Percentiles rank a stretch among this genome's conserved stretches.
These are phyloP conservation scores for Parapristionchus giblindavisi DNA, from an alignment of 2,888 invertebrate genomes.

Conservation along the genomic window DNA sequence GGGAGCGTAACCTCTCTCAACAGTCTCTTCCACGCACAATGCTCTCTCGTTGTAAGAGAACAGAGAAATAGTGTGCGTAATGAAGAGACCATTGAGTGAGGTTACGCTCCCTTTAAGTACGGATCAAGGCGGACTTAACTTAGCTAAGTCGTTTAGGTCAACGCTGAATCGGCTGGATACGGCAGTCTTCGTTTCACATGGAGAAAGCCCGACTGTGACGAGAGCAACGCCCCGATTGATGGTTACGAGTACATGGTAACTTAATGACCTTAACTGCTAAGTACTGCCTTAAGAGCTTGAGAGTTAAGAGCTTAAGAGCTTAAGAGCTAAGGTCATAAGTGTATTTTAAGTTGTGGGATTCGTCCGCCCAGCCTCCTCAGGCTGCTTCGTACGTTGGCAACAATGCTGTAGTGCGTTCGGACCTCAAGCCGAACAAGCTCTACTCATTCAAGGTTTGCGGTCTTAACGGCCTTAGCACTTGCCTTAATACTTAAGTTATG, in stretches of 20 bases:
- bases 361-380: conserved; percentile 47
- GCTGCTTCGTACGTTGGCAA: conserved; percentile 60
- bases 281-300: background rate
- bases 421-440: conserved; percentile 51
- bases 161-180: background rate
- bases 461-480: background rate
- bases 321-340: background rate
- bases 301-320: background rate
- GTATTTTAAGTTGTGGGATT: conserved; percentile 49
- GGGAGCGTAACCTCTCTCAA: no score
- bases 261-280: no score
- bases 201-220: conserved; percentile 63
- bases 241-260: conserved; percentile 68
- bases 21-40: no score
- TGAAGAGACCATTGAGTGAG: no score
- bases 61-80: no score
- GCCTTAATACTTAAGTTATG: no score
- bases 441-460: conserved; percentile 54
- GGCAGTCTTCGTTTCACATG: conserved; percentile 50
- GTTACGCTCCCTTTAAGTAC: no score
- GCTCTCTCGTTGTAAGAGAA: no score
- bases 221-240: conserved; percentile 62
- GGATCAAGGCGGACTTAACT: no score
- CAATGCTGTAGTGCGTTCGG: conserved; percentile 55
- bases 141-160: conserved; percentile 4